Evolutionary conservation across 2,113 vertebrate genomes (phyloP), one percentile per base, ranked within the genome.

Genomic region (Strix aluco): DNA sequence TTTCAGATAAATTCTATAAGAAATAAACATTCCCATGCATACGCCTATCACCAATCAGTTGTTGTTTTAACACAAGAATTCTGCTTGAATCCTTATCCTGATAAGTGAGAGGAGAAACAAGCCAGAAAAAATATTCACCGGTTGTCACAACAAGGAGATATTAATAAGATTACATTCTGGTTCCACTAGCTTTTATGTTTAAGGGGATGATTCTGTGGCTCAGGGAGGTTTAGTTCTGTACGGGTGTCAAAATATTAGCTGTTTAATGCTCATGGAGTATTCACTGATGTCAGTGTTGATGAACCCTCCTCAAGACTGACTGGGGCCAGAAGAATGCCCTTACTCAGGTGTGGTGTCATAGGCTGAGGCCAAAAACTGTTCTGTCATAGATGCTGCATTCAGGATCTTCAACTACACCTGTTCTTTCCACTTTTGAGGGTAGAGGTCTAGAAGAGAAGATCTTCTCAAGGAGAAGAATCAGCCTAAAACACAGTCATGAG

Each of bases 1-100:
- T 95, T 91, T 89, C 77, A 92, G 83, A 94, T 87, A 94, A 81
- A 66, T 95, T 80, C 80, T 81, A 9, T 78, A 83, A 59, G 44
- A 90, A 93, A 90, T 73, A 86, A 93, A 86, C 49, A 67, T 81
- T 87, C 12, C 36, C 18, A 25, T 70, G 16, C 61, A 89, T 46
- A 54, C 44, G 67, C n/a, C 58, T 51, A 90, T 79, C 58, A 83
- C 51, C 69, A 49, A 42, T 74, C 42, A 67, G 36, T 71, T 71
- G 26, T 63, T 96, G 83, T 34, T 71, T 70, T 74, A 83, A 83
- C 59, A 47, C n/a, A 88, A 66, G 32, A 74, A 63, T 71, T 11
- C 17, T 51, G 12, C 11, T 75, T 75, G 46, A 32, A 11, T 62
- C 26, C 9, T 86, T 59, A 55, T 19, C 42, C 38, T 83, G 55